Percentiles rank a stretch among this genome's conserved stretches.
phyloP scores from a whole-genome alignment of 2,888 invertebrate genomes.

The Cheilosia impressa region DNA sequence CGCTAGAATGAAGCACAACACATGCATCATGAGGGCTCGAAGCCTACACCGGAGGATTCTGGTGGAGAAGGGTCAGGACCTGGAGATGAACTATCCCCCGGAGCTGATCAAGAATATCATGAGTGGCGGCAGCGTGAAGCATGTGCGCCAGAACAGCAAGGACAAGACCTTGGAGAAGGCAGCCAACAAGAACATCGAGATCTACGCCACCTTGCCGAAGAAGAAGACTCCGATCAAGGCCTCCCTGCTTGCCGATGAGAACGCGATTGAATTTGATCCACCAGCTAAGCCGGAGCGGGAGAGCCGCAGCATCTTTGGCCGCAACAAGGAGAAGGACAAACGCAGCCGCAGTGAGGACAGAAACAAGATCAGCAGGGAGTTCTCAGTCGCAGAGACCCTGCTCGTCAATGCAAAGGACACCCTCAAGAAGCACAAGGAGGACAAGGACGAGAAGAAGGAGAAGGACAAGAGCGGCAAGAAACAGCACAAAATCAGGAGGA shows the following conservation, averaged over 20 bases:
- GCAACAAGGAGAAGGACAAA: constrained; percentile 91
- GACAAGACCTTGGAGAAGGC: constrained; percentile 86
- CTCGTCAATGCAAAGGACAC: constrained; percentile 84
- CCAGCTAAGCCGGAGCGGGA: constrained; percentile 87
- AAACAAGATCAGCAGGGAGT: constrained; percentile 90
- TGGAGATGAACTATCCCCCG: constrained; percentile 83
- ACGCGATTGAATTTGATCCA: constrained; percentile 88
- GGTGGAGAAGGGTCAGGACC: constrained; percentile 86
- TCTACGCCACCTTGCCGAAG: constrained; percentile 95
- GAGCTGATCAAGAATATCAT: constrained; percentile 88
- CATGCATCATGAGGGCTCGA: constrained; percentile 95
- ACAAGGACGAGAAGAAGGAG: constrained; percentile 86
- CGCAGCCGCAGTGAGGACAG: constrained; percentile 93
- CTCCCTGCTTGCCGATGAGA: constrained; percentile 84
- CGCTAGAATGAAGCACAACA: constrained; percentile 97
- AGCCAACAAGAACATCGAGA: constrained; percentile 90
- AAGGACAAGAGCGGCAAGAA: constrained; percentile 92
- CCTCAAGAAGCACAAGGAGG: constrained; percentile 86
- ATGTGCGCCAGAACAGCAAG: constrained; percentile 89
- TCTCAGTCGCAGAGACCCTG: constrained; percentile 87
- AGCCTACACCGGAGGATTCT: constrained; percentile 92
- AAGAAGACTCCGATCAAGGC: constrained; percentile 90
- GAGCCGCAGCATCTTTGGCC: constrained; percentile 87
- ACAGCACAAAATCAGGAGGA: constrained; percentile 94
- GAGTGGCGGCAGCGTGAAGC: constrained; percentile 89